Percentiles rank a stretch among this genome's conserved stretches.
phyloP scores from a whole-genome alignment of 2,888 invertebrate species.

The Alsophila aescularia region DNA sequence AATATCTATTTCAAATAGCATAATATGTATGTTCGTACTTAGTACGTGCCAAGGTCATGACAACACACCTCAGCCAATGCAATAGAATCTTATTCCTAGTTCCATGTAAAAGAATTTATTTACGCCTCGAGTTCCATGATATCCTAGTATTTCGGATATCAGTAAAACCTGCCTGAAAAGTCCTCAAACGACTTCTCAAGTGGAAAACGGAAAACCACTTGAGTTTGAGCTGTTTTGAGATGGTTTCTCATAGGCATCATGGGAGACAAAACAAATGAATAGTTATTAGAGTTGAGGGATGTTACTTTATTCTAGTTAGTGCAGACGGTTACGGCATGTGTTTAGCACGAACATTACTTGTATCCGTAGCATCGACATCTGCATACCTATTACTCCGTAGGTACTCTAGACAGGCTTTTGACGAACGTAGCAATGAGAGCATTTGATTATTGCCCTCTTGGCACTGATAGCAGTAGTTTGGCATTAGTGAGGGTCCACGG shows the following conservation, averaged over 20 bases:
- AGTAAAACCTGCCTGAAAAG: constrained; percentile 51
- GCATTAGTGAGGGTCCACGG: too few species aligned
- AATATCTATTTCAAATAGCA: too few species aligned
- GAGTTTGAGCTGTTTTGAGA: neutral
- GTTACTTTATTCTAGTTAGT: too few species aligned
- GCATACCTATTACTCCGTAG: too few species aligned
- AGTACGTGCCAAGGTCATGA: neutral
- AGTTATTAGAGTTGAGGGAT: neutral
- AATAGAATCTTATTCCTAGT: constrained; percentile 6
- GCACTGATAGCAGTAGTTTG: too few species aligned
- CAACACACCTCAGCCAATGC: neutral
- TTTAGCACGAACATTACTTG: too few species aligned
- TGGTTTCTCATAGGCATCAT: neutral
- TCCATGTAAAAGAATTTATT: constrained; percentile 33
- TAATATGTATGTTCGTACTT: too few species aligned
- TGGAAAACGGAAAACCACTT: constrained; percentile 17
- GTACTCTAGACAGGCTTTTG: too few species aligned
- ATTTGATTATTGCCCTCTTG: too few species aligned
- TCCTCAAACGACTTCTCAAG: constrained; percentile 39
- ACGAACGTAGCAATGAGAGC: too few species aligned
- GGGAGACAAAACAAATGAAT: neutral
- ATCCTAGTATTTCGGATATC: constrained; percentile 51
- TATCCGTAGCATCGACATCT: too few species aligned
- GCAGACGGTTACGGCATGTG: too few species aligned
- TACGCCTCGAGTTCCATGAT: constrained; percentile 24